phyloP scores from a whole-genome alignment of 2,888 invertebrate genomes.

The Encarsia formosa region DNA sequence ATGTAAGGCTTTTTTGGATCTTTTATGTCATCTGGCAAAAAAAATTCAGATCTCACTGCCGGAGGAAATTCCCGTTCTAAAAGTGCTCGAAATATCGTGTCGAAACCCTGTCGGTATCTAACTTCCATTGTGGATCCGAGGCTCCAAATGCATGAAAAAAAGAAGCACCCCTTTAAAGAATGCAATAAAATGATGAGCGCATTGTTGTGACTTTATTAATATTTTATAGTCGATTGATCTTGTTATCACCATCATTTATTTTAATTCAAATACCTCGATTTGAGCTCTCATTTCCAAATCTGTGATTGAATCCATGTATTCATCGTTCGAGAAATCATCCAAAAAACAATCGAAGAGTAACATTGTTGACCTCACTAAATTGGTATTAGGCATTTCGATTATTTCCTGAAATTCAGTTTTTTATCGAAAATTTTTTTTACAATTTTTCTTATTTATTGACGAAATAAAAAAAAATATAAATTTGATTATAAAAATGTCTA shows the following conservation, averaged over 20 bases:
- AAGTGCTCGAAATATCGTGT: conserved; percentile 67
- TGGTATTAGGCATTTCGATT: conserved; percentile 78
- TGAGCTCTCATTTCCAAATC: conserved; percentile 81
- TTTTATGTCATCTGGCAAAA: conserved; percentile 56
- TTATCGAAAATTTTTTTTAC: neutral
- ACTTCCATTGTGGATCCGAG: conserved; percentile 78
- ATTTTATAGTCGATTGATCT: no score
- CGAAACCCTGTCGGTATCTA: conserved; percentile 71
- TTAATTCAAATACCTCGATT: conserved; percentile 77
- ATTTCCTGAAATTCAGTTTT: conserved; percentile 63
- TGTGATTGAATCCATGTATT: conserved; percentile 64
- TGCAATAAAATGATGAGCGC: neutral
- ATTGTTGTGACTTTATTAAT: no score
- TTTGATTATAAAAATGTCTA: no score
- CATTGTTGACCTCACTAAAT: conserved; percentile 76
- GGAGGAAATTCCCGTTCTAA: conserved; percentile 76
- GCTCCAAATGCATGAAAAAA: conserved; percentile 91
- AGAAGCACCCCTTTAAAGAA: conserved; percentile 72
- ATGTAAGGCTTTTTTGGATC: conserved; percentile 68
- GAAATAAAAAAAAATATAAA: no score
- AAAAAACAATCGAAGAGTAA: conserved; percentile 83
- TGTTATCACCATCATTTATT: no score
- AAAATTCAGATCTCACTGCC: conserved; percentile 54
- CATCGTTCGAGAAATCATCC: conserved; percentile 80
- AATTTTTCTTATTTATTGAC: no score